phyloP scores from a whole-genome alignment of 2,797 vertebrate species.

The Esox lucius region DNA sequence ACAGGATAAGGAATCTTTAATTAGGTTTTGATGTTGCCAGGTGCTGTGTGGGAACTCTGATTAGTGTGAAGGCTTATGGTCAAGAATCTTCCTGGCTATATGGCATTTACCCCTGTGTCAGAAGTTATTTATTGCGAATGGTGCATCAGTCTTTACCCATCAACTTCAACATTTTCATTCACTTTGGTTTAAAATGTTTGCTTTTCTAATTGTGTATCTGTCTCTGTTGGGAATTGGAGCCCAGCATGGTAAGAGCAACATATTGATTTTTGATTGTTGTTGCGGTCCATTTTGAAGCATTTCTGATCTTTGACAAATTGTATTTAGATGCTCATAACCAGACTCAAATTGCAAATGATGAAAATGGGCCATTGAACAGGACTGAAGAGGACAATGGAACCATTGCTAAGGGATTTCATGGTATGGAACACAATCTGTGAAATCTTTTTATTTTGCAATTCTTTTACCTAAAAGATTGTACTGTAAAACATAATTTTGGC shows the following conservation, averaged over 20 bases:
- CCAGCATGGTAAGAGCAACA: constrained; percentile 4
- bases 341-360: neutral
- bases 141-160: neutral
- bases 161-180: neutral
- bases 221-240: neutral
- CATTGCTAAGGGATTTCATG: neutral
- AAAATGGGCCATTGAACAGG: neutral
- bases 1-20: neutral
- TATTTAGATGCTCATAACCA: neutral
- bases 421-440: neutral
- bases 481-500: neutral
- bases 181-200: constrained; percentile 13
- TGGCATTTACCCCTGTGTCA: neutral
- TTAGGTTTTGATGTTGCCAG: neutral
- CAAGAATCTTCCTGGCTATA: neutral
- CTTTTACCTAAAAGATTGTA: neutral
- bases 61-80: neutral
- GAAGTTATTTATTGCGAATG: neutral
- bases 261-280: neutral
- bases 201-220: neutral
- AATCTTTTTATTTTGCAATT: no score
- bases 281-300: neutral
- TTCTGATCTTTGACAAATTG: neutral
- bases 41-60: neutral
- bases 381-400: neutral